Evolutionary conservation across 2,113 vertebrate genomes (phyloP), one percentile per base, ranked within the genome.

Genomic region (Passer domesticus): DNA sequence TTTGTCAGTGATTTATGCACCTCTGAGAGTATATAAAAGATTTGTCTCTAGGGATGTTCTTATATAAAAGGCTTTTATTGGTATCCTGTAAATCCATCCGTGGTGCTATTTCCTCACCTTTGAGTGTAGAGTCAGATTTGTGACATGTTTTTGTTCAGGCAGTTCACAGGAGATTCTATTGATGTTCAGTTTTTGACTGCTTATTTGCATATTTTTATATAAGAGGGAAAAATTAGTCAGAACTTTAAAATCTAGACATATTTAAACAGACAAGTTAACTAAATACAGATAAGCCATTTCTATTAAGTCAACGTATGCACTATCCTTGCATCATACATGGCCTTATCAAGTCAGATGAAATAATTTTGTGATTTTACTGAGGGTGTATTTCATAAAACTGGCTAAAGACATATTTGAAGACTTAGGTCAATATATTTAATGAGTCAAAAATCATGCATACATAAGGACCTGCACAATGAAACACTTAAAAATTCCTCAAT

Each of bases 1-100:
- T 93, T 90, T 90, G 82, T 67, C 69, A 77, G 31, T 95, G 85
- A 97, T 95, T 93, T 95, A 95, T 94, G 59, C 28, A 91, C 73
- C 58, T 96, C 93, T 85, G 85, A 89, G 70, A 91, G 55, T 56
- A 91, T 44, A 82, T 63, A 90, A 91, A 95, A 94, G 41, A 63
- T 24, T 87, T 41, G 16, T 91, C 77, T 95, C 80, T 56, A 33
- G 46, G 55, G 41, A 89, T 84, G n/a, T 73, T 89, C 59, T 79
- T 94, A 67, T 55, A 94, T 90, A 87, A 95, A 96, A 87, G 22
- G 20, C n/a, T 89, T 95, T 93, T 94, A 87, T 43, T 88, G 31
- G 53, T 46, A 91, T 73, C 47, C 81, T 16, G 13, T 96, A 79
- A 96, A 97, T 94, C 46, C 22, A 93, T 64, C 53, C 44, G 0